Conservation (phyloP, 2,113 vertebrate genomes). For the Datnioides undecimradiatus region DNA sequence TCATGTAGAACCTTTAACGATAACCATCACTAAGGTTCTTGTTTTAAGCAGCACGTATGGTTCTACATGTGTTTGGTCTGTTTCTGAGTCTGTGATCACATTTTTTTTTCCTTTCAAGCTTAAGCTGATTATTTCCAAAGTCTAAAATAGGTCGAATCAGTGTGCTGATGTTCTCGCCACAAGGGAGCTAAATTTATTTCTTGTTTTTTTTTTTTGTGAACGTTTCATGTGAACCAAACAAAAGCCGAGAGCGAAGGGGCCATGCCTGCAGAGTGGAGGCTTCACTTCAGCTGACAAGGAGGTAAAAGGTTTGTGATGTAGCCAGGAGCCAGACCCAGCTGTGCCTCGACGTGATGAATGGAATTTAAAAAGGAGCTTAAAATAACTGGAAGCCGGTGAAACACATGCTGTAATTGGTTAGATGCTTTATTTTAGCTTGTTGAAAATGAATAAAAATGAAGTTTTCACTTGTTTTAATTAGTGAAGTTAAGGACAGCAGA, state of each 20-base stretch:
- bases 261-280: constrained; percentile 48
- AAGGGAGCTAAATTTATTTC: constrained; percentile 26
- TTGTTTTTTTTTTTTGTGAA: constrained; percentile 14
- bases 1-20: too few species aligned
- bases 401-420: constrained; percentile 22
- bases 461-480: constrained; percentile 44
- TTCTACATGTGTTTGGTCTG: too few species aligned
- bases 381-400: constrained; percentile 18
- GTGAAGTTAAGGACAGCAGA: constrained; percentile 7
- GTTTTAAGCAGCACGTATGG: too few species aligned
- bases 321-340: constrained; percentile 39
- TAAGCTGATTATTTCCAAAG: neutral
- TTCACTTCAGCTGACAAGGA: constrained; percentile 56
- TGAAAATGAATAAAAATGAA: constrained; percentile 1
- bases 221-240: constrained; percentile 19
- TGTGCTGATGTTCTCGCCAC: constrained; percentile 19
- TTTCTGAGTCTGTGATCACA: neutral
- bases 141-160: constrained; percentile 36
- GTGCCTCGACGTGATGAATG: constrained; percentile 23
- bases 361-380: constrained; percentile 23
- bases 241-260: neutral
- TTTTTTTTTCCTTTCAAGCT: neutral
- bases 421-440: constrained; percentile 7
- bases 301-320: constrained; percentile 52
- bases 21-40: too few species aligned